A percentile compares a stretch with the other conserved stretches of the same genome.
These are phyloP conservation scores for Loxodonta africana DNA, from an alignment of 2,113 vertebrate genomes.

Conservation along the genomic window DNA sequence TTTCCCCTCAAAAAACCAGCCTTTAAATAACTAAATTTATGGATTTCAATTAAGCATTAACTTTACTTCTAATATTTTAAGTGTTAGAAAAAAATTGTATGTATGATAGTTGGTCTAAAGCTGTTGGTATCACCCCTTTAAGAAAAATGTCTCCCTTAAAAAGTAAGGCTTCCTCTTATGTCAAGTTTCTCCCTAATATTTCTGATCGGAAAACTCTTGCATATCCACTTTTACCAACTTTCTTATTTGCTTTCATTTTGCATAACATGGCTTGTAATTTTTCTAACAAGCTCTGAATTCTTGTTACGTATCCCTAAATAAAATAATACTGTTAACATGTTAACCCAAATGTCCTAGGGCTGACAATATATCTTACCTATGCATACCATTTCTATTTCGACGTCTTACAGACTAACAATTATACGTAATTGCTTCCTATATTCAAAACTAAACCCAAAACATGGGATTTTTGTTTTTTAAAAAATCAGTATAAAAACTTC, in stretches of 20 bases:
- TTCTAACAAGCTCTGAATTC: constrained; percentile 51
- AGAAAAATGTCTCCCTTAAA: constrained; percentile 55
- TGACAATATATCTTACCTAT: neutral
- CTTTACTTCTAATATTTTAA: constrained; percentile 12
- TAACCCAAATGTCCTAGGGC: constrained; percentile 5
- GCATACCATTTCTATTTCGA: constrained; percentile 5
- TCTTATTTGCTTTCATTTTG: constrained; percentile 27
- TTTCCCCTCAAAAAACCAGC: neutral
- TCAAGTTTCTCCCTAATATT: neutral
- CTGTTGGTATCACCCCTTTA: neutral
- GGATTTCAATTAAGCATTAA: neutral
- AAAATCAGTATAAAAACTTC: constrained; percentile 1
- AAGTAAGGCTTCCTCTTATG: constrained; percentile 1
- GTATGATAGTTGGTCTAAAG: neutral
- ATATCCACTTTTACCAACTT: neutral
- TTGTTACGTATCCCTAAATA: constrained; percentile 6
- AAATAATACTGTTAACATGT: constrained; percentile 52
- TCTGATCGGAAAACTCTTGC: constrained; percentile 18
- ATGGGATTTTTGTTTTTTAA: neutral
- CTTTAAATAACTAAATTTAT: constrained; percentile 19
- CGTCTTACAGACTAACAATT: constrained; percentile 36
- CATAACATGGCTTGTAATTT: neutral
- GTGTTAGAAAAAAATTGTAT: neutral
- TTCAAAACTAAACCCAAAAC: constrained; percentile 59
- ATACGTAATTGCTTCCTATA: neutral